Conservation (phyloP, 1,140 invertebrate species). For the Geopemphigus sp. region DNA sequence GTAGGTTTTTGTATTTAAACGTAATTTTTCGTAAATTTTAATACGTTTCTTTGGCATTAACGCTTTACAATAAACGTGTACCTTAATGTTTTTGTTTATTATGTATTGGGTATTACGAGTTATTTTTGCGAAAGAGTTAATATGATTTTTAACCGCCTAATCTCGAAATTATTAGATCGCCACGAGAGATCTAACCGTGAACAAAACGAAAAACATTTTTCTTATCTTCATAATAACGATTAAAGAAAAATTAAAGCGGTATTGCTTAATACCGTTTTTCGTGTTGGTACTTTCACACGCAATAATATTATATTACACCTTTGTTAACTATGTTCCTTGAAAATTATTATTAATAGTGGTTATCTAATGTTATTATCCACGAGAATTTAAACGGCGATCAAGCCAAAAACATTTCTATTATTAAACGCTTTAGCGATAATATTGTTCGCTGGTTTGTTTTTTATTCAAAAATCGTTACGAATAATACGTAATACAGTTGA, state of each 20-base stretch:
- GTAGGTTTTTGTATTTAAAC: too few species aligned
- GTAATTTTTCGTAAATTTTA: too few species aligned
- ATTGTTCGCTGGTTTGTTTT: too few species aligned
- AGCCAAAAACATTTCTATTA: neutral
- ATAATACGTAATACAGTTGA: neutral
- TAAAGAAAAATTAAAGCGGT: conserved; percentile 8
- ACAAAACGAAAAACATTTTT: conserved; percentile 9
- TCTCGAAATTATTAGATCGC: too few species aligned
- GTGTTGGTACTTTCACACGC: neutral
- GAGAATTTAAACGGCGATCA: neutral
- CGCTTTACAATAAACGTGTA: too few species aligned
- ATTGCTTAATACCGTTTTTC: neutral
- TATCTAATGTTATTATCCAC: neutral
- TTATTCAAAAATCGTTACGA: neutral
- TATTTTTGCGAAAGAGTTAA: too few species aligned
- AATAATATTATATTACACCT: neutral
- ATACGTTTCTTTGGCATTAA: too few species aligned
- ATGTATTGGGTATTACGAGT: too few species aligned
- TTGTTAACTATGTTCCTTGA: neutral
- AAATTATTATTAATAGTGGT: neutral
- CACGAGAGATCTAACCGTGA: neutral
- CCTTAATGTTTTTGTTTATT: too few species aligned
- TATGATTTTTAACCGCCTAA: too few species aligned
- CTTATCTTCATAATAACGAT: too few species aligned
- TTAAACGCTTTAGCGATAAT: neutral